These are phyloP conservation scores for Lasioglossum marginatum DNA, from an alignment of 2,888 invertebrate genomes.

Conservation along the genomic window DNA sequence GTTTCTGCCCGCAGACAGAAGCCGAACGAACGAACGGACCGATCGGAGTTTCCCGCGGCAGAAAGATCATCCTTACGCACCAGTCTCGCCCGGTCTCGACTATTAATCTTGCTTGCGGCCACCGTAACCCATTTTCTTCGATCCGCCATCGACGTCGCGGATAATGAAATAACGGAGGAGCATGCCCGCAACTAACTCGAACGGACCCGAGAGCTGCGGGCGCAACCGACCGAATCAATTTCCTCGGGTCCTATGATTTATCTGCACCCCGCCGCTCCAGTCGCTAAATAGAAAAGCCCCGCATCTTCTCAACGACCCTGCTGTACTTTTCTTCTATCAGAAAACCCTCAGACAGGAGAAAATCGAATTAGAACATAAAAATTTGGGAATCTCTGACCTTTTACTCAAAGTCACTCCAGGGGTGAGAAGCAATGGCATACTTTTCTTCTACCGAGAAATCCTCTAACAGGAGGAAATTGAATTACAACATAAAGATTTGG, in stretches of 20 bases:
- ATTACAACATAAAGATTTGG: too few species aligned
- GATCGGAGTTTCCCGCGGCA: conserved; percentile 29
- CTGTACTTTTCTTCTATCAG: accelerated
- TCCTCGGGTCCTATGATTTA: not conserved
- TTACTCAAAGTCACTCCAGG: not conserved
- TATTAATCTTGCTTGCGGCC: conserved; percentile 74
- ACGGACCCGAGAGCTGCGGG: not conserved
- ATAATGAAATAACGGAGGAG: conserved; percentile 72
- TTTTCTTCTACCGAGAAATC: too few species aligned
- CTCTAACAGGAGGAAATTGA: too few species aligned
- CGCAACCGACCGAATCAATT: conserved; percentile 9
- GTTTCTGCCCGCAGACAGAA: not conserved
- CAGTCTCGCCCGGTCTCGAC: conserved; percentile 36
- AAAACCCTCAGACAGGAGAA: too few species aligned
- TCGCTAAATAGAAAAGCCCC: not conserved
- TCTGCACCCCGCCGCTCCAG: not conserved
- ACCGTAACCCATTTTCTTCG: conserved; percentile 74
- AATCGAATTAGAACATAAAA: too few species aligned
- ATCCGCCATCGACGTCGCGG: conserved; percentile 48
- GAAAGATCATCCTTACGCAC: conserved; percentile 35
- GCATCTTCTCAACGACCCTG: not conserved
- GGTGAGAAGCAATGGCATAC: not conserved
- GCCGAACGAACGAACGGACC: not conserved
- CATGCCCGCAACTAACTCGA: not conserved
- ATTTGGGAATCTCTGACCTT: not conserved